A percentile compares a stretch with the other conserved stretches of the same genome.
These are phyloP conservation scores for Podabrus alpinus DNA, from an alignment of 2,888 invertebrate species.

Conservation along the genomic window DNA sequence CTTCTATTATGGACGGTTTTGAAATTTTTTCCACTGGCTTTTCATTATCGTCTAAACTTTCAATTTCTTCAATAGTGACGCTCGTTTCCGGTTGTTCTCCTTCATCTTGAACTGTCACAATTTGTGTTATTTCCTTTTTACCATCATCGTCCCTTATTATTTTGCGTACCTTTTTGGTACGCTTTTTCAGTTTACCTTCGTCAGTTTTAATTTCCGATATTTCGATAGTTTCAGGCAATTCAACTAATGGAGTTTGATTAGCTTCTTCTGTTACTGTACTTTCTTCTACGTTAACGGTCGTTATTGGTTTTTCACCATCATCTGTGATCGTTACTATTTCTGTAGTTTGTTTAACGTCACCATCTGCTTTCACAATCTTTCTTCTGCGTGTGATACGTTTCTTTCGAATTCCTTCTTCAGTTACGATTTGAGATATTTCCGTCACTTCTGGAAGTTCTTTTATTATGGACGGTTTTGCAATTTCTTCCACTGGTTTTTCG, in stretches of 20 bases:
- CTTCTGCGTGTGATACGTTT: constrained; percentile 32
- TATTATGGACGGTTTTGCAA: constrained; percentile 24
- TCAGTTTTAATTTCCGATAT: constrained; percentile 24
- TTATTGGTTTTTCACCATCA: constrained; percentile 50
- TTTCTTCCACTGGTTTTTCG: constrained; percentile 40
- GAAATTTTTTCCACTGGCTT: neutral
- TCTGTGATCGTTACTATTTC: constrained; percentile 51
- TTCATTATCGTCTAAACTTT: constrained; percentile 48
- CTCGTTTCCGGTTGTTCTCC: constrained; percentile 34
- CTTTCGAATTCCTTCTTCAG: constrained; percentile 30
- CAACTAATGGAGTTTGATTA: constrained; percentile 12
- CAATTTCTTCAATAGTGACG: constrained; percentile 35
- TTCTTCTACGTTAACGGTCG: constrained; percentile 40
- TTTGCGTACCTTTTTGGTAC: constrained; percentile 46
- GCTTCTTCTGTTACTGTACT: constrained; percentile 18
- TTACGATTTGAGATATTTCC: constrained; percentile 41
- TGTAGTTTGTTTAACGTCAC: constrained; percentile 26
- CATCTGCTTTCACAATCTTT: constrained; percentile 18
- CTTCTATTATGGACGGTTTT: constrained; percentile 35
- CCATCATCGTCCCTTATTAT: constrained; percentile 49
- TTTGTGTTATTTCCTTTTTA: constrained; percentile 49
- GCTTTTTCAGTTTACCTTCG: constrained; percentile 32
- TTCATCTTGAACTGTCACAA: constrained; percentile 51
- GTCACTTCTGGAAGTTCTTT: constrained; percentile 38
- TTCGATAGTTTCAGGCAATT: constrained; percentile 41